phyloP scores from a whole-genome alignment of 2,113 vertebrate genomes.

The Montifringilla adamsi region DNA sequence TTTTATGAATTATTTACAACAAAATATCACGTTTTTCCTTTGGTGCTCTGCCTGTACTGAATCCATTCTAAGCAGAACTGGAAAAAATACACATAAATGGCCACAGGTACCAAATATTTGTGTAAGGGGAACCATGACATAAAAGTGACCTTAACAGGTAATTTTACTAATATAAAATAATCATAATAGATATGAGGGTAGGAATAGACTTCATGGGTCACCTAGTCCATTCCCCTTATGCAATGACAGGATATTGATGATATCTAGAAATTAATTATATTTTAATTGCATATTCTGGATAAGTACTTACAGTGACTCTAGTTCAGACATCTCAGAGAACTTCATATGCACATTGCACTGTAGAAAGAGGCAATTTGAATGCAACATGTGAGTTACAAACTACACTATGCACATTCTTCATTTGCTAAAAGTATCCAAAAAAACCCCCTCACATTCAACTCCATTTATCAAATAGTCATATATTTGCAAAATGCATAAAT shows the following conservation, averaged over 20 bases:
- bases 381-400: slow-evolving; percentile 27
- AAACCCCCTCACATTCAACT: rapidly evolving
- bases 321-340: background rate
- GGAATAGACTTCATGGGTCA: slow-evolving; percentile 53
- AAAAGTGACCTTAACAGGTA: slow-evolving; percentile 31
- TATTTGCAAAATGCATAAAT: slow-evolving; percentile 42
- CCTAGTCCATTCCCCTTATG: slow-evolving; percentile 30
- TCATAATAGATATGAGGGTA: slow-evolving; percentile 52
- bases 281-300: slow-evolving; percentile 20
- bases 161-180: slow-evolving; percentile 53
- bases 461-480: slow-evolving; percentile 16
- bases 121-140: background rate
- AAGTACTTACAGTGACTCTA: background rate
- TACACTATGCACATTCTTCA: background rate
- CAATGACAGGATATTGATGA: slow-evolving; percentile 32
- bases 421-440: background rate
- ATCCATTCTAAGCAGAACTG: background rate
- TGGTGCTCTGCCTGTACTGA: background rate
- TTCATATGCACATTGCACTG: background rate
- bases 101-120: slow-evolving; percentile 8
- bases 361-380: background rate
- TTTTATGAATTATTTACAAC: slow-evolving; percentile 42
- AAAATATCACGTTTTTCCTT: background rate
- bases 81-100: background rate
- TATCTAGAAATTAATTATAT: background rate